These are phyloP conservation scores for Boloria selene DNA, from an alignment of 2,888 invertebrate genomes.

Conservation along the genomic window DNA sequence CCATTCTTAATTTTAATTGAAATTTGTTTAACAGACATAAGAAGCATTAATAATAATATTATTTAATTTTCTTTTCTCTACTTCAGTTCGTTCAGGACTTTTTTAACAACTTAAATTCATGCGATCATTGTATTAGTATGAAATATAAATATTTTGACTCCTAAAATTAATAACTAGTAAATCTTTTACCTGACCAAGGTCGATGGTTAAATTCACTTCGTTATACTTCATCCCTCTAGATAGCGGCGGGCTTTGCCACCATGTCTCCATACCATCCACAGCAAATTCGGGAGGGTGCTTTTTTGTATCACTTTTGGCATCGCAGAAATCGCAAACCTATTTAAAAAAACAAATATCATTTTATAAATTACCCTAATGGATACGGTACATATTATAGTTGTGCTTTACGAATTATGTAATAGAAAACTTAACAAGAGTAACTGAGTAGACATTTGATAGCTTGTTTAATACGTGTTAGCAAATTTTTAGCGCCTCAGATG, in stretches of 20 bases:
- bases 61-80: too few species aligned
- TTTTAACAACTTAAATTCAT: too few species aligned
- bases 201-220: conserved; percentile 97
- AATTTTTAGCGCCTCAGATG: conserved; percentile 1
- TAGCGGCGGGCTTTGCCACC: conserved; percentile 99
- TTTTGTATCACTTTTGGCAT: conserved; percentile 87
- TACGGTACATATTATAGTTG: background rate
- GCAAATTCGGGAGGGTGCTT: conserved; percentile 95
- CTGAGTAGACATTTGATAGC: background rate
- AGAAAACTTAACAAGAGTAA: background rate
- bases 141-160: background rate
- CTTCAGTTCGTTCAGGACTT: too few species aligned
- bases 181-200: conserved; percentile 93
- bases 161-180: background rate
- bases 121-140: too few species aligned
- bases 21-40: too few species aligned
- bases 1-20: too few species aligned
- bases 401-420: background rate
- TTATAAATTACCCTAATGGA: background rate
- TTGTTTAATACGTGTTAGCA: background rate
- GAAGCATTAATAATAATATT: too few species aligned
- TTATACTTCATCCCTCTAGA: conserved; percentile 98
- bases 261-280: conserved; percentile 97
- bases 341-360: background rate
- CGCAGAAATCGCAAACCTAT: conserved; percentile 96